Conservation (phyloP, 2,888 invertebrate species). For the Sabatieria punctata region DNA sequence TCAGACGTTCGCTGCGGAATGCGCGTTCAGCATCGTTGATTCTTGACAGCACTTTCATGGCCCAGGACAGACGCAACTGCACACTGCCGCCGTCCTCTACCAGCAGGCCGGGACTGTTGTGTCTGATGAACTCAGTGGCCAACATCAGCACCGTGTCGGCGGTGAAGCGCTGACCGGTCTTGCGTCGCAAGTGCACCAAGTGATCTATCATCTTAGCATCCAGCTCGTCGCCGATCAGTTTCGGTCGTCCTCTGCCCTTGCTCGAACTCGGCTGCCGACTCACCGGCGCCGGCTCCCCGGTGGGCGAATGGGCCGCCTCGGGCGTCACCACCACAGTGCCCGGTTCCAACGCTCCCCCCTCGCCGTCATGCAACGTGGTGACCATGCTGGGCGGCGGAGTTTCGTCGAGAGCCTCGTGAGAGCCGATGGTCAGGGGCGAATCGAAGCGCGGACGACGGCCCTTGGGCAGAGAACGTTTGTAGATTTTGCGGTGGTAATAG, state of each 20-base stretch:
- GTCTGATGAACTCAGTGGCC: slow-evolving; percentile 32
- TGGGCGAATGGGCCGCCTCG: not conserved
- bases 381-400: not conserved
- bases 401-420: too few relatives aligned
- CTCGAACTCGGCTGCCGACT: not conserved
- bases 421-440: not conserved
- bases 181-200: not conserved
- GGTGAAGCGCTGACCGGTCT: slow-evolving; percentile 10
- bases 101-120: slow-evolving; percentile 31
- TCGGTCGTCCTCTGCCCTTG: slow-evolving; percentile 22
- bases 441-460: not conserved
- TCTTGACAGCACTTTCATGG: slow-evolving; percentile 27
- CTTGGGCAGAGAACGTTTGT: slow-evolving; percentile 3
- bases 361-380: not conserved
- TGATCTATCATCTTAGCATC: slow-evolving; percentile 26
- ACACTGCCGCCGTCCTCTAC: slow-evolving; percentile 34
- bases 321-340: not conserved
- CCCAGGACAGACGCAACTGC: slow-evolving; percentile 35
- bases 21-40: slow-evolving; percentile 12
- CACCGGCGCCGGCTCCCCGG: not conserved
- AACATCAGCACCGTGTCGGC: slow-evolving; percentile 32
- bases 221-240: slow-evolving; percentile 28
- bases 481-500: slow-evolving; percentile 11
- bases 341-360: not conserved
- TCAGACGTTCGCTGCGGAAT: too few relatives aligned